These are phyloP conservation scores for Lordiphosa stackelbergi DNA, from an alignment of 1,140 invertebrate species.

Conservation along the genomic window DNA sequence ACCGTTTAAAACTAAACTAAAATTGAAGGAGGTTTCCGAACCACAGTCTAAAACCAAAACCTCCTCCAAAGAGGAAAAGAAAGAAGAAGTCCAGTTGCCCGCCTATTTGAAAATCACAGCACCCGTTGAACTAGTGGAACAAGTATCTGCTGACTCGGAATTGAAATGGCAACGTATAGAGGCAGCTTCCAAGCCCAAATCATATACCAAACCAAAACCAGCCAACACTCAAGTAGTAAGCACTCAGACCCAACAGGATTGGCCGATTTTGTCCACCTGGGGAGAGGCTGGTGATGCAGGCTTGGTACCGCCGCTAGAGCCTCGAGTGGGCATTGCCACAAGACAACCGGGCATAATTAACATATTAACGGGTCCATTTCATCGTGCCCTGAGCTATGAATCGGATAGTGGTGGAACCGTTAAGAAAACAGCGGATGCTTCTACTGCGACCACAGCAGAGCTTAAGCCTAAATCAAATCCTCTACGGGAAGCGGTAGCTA, in stretches of 20 bases:
- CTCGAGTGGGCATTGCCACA: not conserved
- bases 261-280: not conserved
- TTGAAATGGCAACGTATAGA: slow-evolving; percentile 27
- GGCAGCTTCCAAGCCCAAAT: slow-evolving; percentile 46
- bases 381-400: not conserved
- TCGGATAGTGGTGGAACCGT: not conserved
- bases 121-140: not conserved
- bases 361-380: slow-evolving; percentile 30
- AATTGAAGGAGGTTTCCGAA: no score
- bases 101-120: not conserved
- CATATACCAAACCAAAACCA: not conserved
- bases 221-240: slow-evolving; percentile 2
- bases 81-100: no score
- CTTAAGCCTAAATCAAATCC: not conserved
- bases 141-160: not conserved
- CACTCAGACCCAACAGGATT: slow-evolving; percentile 4
- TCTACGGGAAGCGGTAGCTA: not conserved
- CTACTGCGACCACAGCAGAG: not conserved
- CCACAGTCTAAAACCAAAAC: no score
- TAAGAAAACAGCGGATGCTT: not conserved
- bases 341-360: slow-evolving; percentile 24
- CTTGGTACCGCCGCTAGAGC: not conserved
- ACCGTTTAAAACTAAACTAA: no score
- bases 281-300: not conserved
- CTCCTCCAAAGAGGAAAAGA: no score